These are phyloP conservation scores for Drosophila serrata DNA, from an alignment of 1,140 invertebrate genomes.

Conservation along the genomic window DNA sequence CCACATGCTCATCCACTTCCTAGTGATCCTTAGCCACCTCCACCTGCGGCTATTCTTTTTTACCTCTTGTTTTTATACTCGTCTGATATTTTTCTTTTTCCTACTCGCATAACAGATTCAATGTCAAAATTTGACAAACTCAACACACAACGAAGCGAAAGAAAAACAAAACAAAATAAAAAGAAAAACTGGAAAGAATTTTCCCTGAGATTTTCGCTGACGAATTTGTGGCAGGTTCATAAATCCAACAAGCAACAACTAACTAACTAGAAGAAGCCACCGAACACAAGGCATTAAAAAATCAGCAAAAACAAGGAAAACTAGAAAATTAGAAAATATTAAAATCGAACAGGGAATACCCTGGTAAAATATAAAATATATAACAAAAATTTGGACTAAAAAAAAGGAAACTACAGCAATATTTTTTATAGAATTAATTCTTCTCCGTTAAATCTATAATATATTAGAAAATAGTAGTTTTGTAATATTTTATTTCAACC, in stretches of 20 bases:
- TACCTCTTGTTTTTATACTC: neutral
- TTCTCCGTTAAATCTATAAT: too few relatives aligned
- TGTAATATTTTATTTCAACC: too few relatives aligned
- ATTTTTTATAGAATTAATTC: neutral
- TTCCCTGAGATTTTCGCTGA: conserved; percentile 44
- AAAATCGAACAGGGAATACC: neutral
- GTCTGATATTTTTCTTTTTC: neutral
- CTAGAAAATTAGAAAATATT: neutral
- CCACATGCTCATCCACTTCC: conserved; percentile 5
- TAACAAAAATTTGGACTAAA: neutral
- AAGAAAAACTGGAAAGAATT: conserved; percentile 7
- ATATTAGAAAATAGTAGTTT: too few relatives aligned
- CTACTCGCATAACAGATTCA: conserved; percentile 40
- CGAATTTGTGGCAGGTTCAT: conserved; percentile 63
- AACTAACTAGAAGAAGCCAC: conserved; percentile 42
- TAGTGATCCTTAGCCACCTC: conserved; percentile 15
- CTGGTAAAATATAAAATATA: neutral
- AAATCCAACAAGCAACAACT: conserved; percentile 53
- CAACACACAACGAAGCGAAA: conserved; percentile 3
- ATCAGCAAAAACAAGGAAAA: conserved; percentile 15
- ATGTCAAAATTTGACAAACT: conserved; percentile 63
- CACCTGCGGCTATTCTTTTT: conserved; percentile 11
- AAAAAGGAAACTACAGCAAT: neutral
- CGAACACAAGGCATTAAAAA: conserved; percentile 43
- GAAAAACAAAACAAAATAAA: conserved; percentile 10